phyloP scores from a whole-genome alignment of 1,140 invertebrate species.

The Bombus waltoni region DNA sequence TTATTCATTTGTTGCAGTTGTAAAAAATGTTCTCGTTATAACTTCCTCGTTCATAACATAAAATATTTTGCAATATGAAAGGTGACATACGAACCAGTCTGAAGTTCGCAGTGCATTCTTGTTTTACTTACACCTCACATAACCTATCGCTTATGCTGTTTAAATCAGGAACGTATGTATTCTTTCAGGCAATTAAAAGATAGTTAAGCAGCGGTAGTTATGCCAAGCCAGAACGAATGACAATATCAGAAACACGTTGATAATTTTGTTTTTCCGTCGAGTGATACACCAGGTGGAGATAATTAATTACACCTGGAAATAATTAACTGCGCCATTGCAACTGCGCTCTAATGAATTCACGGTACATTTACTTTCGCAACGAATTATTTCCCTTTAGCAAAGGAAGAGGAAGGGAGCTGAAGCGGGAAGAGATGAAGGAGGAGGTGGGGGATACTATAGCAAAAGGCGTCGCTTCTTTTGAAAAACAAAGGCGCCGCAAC shows the following conservation, averaged over 20 bases:
- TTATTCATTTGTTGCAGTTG: not conserved
- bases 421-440: not conserved
- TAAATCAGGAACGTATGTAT: not conserved
- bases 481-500: constrained; percentile 37
- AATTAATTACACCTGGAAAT: constrained; percentile 53
- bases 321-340: constrained; percentile 49
- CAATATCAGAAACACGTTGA: constrained; percentile 2
- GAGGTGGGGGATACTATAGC: not conserved
- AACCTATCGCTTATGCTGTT: not conserved
- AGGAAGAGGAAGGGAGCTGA: not conserved
- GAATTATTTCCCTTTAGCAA: constrained; percentile 36
- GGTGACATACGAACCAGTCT: not conserved
- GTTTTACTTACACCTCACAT: not conserved
- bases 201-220: not conserved
- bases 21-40: not conserved
- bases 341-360: constrained; percentile 49
- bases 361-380: constrained; percentile 47
- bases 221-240: not conserved
- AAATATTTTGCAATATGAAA: not conserved
- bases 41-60: no score
- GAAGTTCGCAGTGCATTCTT: no score
- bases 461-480: constrained; percentile 12
- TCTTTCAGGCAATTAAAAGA: constrained; percentile 9
- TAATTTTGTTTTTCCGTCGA: constrained; percentile 24
- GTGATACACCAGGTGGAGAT: constrained; percentile 35